Percentiles rank a stretch among this genome's conserved stretches.
Conservation (phyloP, 2,113 vertebrate species). For the Carassius gibelio region DNA sequence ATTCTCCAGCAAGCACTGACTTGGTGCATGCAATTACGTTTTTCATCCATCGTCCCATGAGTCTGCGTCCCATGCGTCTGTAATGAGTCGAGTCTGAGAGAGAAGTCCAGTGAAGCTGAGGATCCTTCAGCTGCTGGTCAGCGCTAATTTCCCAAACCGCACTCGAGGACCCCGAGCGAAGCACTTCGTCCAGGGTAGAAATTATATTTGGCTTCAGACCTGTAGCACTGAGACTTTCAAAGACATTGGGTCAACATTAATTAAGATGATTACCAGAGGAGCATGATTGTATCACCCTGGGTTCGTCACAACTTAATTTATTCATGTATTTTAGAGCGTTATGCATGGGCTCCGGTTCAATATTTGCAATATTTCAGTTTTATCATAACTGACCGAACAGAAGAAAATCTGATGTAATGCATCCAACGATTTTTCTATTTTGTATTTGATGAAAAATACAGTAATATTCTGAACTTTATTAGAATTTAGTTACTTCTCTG, state of each 20-base stretch:
- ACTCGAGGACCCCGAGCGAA: conserved; percentile 57
- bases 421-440: no score
- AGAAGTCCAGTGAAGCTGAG: conserved; percentile 45
- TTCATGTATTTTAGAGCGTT: background rate
- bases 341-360: background rate
- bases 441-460: no score
- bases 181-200: conserved; percentile 54
- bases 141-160: conserved; percentile 59
- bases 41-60: conserved; percentile 16
- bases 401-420: background rate
- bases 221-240: conserved; percentile 55
- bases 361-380: conserved; percentile 1
- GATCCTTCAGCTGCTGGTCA: conserved; percentile 52
- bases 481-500: no score
- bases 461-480: no score
- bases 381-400: background rate
- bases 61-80: conserved; percentile 28
- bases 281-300: conserved; percentile 57
- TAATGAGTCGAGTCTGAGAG: conserved; percentile 26
- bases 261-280: conserved; percentile 65
- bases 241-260: conserved; percentile 55
- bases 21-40: conserved; percentile 32
- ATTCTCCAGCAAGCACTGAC: conserved; percentile 38
- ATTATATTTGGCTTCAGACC: conserved; percentile 55
- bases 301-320: conserved; percentile 52